Evolutionary conservation across 2,113 vertebrate species (phyloP).

Genomic region (Trichomycterus rosablanca): DNA sequence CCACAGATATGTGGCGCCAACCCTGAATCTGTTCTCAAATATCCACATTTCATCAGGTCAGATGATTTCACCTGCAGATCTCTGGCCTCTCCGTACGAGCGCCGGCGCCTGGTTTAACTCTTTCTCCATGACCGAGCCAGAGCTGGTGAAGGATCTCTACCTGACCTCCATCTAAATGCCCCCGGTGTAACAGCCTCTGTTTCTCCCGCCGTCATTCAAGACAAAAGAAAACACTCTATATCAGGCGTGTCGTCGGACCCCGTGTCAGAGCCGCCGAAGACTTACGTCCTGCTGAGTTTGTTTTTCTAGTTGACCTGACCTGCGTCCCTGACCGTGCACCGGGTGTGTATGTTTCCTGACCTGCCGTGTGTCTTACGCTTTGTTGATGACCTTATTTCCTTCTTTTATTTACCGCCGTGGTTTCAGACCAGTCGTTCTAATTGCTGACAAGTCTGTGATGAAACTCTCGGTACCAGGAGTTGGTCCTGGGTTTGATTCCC

Average conservation of each 20-base stretch:
- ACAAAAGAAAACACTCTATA: constrained; percentile 64
- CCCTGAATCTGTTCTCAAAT: not conserved
- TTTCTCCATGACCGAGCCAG: constrained; percentile 4
- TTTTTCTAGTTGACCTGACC: constrained; percentile 39
- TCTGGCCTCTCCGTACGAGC: not conserved
- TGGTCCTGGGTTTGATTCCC: too few relatives aligned
- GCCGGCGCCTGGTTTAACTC: constrained; percentile 6
- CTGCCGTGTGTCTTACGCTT: not conserved
- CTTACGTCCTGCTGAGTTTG: constrained; percentile 46
- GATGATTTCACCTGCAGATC: constrained; percentile 11
- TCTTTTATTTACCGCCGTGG: not conserved
- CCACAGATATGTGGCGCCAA: too few relatives aligned
- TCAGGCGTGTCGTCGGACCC: constrained; percentile 60
- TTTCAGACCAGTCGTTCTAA: not conserved
- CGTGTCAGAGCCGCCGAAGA: constrained; percentile 48
- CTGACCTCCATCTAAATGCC: not conserved
- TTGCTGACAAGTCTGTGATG: too few relatives aligned
- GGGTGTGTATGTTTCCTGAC: constrained; percentile 7
- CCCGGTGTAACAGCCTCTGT: constrained; percentile 39
- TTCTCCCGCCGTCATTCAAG: constrained; percentile 1
- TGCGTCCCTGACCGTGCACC: constrained; percentile 6
- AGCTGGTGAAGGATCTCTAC: constrained; percentile 5
- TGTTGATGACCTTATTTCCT: not conserved
- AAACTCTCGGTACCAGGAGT: too few relatives aligned
- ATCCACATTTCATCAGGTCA: not conserved